phyloP scores from a whole-genome alignment of 2,113 vertebrate species.

The Semicossyphus pulcher region DNA sequence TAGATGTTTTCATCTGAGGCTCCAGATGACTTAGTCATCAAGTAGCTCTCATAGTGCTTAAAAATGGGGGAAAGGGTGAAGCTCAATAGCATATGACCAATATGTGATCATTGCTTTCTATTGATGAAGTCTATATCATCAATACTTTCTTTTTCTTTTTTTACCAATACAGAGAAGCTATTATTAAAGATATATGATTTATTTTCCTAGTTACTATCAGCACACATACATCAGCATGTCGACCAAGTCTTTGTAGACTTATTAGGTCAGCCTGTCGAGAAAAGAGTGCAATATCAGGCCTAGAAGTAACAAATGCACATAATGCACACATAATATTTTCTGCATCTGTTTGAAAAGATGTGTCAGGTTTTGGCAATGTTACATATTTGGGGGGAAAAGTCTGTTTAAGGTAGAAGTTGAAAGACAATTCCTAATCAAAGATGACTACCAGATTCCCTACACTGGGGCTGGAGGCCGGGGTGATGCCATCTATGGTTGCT shows the following conservation, averaged over 20 bases:
- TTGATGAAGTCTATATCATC: background rate
- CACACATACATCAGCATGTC: background rate
- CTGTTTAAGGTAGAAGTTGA: background rate
- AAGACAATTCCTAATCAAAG: background rate
- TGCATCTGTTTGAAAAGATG: background rate
- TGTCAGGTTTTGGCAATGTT: background rate
- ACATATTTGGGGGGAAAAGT: background rate
- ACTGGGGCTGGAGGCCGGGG: too few relatives aligned
- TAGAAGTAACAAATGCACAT: background rate
- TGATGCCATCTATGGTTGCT: background rate
- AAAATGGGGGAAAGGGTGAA: background rate
- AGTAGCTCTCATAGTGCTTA: constrained; percentile 8
- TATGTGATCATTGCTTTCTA: background rate
- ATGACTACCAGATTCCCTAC: too few relatives aligned
- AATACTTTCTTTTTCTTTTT: too few relatives aligned
- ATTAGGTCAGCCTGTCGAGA: background rate
- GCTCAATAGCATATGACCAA: background rate
- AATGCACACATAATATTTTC: too few relatives aligned
- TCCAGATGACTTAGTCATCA: constrained; percentile 23
- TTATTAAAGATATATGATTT: background rate
- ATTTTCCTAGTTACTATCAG: too few relatives aligned
- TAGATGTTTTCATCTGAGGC: constrained; percentile 28
- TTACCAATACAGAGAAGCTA: background rate
- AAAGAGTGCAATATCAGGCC: background rate
- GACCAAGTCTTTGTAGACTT: background rate